Percentiles rank a stretch among this genome's conserved stretches.
phyloP scores from a whole-genome alignment of 2,888 invertebrate genomes.

The Lobophora halterata region DNA sequence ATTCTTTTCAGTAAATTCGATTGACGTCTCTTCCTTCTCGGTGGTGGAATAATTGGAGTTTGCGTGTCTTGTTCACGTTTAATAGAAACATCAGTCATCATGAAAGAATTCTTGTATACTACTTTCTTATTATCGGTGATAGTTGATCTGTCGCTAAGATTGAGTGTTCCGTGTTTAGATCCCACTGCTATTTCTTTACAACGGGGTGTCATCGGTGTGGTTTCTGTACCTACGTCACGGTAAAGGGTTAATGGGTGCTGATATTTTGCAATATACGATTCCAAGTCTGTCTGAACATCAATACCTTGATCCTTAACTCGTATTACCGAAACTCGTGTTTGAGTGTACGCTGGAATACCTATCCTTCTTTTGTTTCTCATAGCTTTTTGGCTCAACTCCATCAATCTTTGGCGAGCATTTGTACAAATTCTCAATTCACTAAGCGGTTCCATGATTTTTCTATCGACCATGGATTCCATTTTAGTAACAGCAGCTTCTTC shows the following conservation, averaged over 20 bases:
- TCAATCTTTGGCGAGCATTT: conserved; percentile 79
- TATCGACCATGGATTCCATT: conserved; percentile 65
- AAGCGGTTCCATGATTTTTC: conserved; percentile 66
- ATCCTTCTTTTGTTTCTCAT: conserved; percentile 74
- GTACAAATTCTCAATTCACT: conserved; percentile 80
- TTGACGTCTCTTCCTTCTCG: conserved; percentile 54
- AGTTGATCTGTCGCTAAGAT: conserved; percentile 53
- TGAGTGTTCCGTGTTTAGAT: conserved; percentile 54
- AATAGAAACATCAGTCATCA: conserved; percentile 59
- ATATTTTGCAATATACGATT: conserved; percentile 56
- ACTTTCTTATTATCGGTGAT: conserved; percentile 54
- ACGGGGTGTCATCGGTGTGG: conserved; percentile 65
- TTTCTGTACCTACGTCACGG: conserved; percentile 65
- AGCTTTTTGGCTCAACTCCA: conserved; percentile 82
- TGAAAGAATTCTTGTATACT: conserved; percentile 54
- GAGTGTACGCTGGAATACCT: conserved; percentile 79
- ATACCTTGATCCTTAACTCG: conserved; percentile 81
- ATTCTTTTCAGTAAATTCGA: no score
- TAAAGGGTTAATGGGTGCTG: conserved; percentile 42
- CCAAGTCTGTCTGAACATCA: conserved; percentile 78
- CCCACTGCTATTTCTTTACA: conserved; percentile 73
- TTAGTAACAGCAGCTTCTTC: conserved; percentile 67
- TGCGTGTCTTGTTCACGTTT: conserved; percentile 57
- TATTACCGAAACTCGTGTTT: conserved; percentile 74
- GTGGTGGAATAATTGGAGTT: conserved; percentile 56